A percentile compares a stretch with the other conserved stretches of the same genome.
Conservation (phyloP, 2,888 invertebrate species). For the Athrips mouffetella region DNA sequence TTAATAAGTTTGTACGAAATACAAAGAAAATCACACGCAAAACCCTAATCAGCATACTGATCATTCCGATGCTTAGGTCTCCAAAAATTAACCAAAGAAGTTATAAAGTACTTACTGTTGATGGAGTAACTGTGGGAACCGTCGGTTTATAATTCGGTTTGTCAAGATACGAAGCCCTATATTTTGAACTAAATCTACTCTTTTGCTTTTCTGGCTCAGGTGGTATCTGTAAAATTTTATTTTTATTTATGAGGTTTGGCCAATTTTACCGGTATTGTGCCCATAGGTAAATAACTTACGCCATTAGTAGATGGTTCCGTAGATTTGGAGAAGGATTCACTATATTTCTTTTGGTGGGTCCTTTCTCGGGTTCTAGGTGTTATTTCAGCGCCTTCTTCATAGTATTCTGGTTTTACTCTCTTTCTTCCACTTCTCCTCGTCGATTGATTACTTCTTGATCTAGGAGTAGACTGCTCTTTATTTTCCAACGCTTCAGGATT, state of each 20-base stretch:
- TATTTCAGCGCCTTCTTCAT: constrained; percentile 35
- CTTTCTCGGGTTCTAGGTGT: constrained; percentile 47
- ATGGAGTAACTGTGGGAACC: constrained; percentile 78
- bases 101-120: constrained; percentile 65
- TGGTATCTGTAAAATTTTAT: constrained; percentile 57
- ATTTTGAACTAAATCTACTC: constrained; percentile 79
- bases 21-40: neutral
- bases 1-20: neutral
- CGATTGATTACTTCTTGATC: constrained; percentile 55
- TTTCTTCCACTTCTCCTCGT: constrained; percentile 57
- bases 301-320: constrained; percentile 64
- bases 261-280: neutral
- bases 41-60: too few relatives aligned
- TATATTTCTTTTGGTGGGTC: constrained; percentile 48
- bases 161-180: constrained; percentile 72
- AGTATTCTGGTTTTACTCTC: constrained; percentile 35
- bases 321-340: constrained; percentile 59
- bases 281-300: constrained; percentile 45
- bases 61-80: too few relatives aligned
- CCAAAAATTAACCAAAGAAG: neutral
- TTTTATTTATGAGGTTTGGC: neutral
- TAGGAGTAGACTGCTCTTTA: constrained; percentile 41
- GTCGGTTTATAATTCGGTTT: constrained; percentile 81
- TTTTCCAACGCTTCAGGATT: constrained; percentile 31
- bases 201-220: constrained; percentile 67